Evolutionary conservation across 1,140 invertebrate genomes (phyloP).

Genomic region (Heterodera carotae): DNA sequence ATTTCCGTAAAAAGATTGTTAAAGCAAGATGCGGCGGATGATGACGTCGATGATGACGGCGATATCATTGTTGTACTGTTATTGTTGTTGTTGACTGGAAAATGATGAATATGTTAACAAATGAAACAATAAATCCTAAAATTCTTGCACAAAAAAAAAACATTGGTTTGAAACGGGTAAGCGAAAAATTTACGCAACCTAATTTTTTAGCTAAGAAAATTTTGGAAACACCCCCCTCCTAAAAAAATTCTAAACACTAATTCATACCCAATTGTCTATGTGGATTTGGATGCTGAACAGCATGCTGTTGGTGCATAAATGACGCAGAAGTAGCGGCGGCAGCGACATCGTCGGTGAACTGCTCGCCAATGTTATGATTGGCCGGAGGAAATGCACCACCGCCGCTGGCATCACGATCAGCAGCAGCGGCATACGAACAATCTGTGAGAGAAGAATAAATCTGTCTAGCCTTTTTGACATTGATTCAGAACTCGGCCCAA

Average conservation of each 20-base stretch:
- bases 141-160: background rate
- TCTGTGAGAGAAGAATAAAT: too few relatives aligned
- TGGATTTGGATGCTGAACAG: background rate
- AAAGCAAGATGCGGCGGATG: background rate
- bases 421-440: too few relatives aligned
- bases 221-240: too few relatives aligned
- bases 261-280: too few relatives aligned
- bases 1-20: constrained; percentile 17
- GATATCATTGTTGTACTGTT: background rate
- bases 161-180: too few relatives aligned
- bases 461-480: too few relatives aligned
- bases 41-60: background rate
- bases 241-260: too few relatives aligned
- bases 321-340: too few relatives aligned
- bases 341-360: background rate
- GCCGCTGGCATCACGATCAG: background rate
- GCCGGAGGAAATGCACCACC: background rate
- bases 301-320: background rate
- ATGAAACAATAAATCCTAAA: background rate
- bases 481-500: too few relatives aligned
- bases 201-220: too few relatives aligned
- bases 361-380: background rate
- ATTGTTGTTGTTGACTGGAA: background rate
- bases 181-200: too few relatives aligned
- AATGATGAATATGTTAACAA: background rate